Conservation (phyloP, 2,797 vertebrate genomes). For the Peromyscus attwateri region DNA sequence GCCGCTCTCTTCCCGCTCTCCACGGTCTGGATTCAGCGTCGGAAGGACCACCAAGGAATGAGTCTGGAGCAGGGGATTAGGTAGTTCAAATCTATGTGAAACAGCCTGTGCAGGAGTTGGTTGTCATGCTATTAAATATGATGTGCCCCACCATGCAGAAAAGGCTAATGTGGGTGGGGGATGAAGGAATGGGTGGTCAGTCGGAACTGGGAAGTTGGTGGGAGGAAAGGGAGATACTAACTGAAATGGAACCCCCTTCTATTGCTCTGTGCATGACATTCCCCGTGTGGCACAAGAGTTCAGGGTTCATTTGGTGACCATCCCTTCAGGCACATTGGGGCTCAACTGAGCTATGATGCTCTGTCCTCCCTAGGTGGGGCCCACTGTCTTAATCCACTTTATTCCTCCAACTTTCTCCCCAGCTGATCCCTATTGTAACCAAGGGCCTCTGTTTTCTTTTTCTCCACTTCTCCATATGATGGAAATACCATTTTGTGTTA, state of each 20-base stretch:
- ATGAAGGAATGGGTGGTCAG: too few species aligned
- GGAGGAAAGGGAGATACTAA: too few species aligned
- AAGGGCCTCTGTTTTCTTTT: not conserved
- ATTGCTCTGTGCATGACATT: too few species aligned
- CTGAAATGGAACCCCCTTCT: too few species aligned
- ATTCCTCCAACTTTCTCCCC: not conserved
- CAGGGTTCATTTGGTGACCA: too few species aligned
- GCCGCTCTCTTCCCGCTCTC: rapidly evolving
- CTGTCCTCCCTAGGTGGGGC: not conserved
- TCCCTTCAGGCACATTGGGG: too few species aligned
- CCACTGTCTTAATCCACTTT: not conserved
- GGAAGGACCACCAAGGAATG: too few species aligned
- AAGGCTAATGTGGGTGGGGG: too few species aligned
- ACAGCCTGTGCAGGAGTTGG: not conserved
- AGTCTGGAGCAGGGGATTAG: not conserved
- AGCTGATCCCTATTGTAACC: not conserved
- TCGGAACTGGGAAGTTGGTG: too few species aligned
- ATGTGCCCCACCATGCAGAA: not conserved
- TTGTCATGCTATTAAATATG: not conserved
- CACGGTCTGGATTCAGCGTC: not conserved
- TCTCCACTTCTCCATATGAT: not conserved
- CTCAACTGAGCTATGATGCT: too few species aligned
- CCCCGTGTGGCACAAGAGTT: too few species aligned
- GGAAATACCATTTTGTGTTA: not conserved
- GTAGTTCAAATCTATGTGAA: not conserved